Evolutionary conservation across 1,140 invertebrate genomes (phyloP).

Genomic region (Apis florea): DNA sequence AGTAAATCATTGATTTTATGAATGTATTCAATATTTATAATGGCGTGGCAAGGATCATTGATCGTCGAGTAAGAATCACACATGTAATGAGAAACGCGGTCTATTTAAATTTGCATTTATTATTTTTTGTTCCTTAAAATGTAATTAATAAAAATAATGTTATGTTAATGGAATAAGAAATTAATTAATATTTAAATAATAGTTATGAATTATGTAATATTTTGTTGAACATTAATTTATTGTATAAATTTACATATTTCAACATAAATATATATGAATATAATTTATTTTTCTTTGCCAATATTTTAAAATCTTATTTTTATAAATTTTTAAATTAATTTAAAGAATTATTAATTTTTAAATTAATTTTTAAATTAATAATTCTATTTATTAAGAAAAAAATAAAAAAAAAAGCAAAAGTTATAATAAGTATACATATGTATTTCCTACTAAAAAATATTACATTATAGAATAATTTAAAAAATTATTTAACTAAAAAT

Average conservation of each 20-base stretch:
- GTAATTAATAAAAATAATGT: neutral
- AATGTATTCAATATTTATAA: slow-evolving; percentile 10
- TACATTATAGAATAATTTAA: slow-evolving; percentile 21
- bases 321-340: neutral
- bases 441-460: neutral
- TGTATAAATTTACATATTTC: slow-evolving; percentile 54
- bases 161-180: neutral
- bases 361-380: neutral
- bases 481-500: slow-evolving; percentile 2
- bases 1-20: slow-evolving; percentile 6
- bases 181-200: neutral
- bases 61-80: neutral
- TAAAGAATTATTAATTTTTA: too few species aligned
- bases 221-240: slow-evolving; percentile 54
- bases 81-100: neutral
- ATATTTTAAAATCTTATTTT: slow-evolving; percentile 33
- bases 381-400: neutral
- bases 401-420: neutral
- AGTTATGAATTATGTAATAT: neutral
- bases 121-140: neutral
- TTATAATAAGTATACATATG: neutral
- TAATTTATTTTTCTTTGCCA: slow-evolving; percentile 18
- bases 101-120: neutral
- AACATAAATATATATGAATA: slow-evolving; percentile 49
- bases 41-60: slow-evolving; percentile 27